Evolutionary conservation across 2,797 vertebrate species (phyloP).

Genomic region (Chromis chromis): DNA sequence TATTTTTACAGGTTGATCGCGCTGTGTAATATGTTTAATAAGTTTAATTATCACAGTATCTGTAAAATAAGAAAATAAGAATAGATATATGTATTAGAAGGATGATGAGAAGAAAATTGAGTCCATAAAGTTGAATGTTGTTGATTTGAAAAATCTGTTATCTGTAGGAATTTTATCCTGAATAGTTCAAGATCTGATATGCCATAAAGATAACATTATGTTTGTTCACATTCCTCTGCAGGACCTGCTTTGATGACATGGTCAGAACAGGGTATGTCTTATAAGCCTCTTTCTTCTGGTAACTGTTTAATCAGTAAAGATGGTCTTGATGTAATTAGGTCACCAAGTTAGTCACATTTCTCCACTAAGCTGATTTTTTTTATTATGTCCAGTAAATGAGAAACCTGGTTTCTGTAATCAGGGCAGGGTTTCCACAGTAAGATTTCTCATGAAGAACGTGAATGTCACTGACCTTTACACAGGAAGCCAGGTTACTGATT

Average conservation of each 20-base stretch:
- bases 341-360: not conserved
- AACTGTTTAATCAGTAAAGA: not conserved
- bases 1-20: not conserved
- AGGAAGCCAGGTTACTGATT: not conserved
- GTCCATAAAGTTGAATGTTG: not conserved
- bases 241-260: slow-evolving; percentile 94
- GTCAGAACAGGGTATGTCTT: slow-evolving; percentile 86
- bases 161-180: not conserved
- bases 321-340: not conserved
- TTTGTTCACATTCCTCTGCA: slow-evolving; percentile 73
- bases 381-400: not conserved
- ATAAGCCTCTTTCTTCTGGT: not conserved
- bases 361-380: not conserved
- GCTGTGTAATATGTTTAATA: not conserved
- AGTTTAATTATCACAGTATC: not conserved
- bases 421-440: not conserved
- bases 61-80: not conserved
- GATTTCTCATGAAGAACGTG: not conserved
- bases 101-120: not conserved
- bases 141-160: not conserved
- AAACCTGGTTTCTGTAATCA: not conserved
- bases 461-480: not conserved
- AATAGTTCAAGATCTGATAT: not conserved
- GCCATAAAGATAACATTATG: not conserved
- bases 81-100: not conserved